Conservation (phyloP, 2,113 vertebrate species). For the Sebastes schlegelii region DNA sequence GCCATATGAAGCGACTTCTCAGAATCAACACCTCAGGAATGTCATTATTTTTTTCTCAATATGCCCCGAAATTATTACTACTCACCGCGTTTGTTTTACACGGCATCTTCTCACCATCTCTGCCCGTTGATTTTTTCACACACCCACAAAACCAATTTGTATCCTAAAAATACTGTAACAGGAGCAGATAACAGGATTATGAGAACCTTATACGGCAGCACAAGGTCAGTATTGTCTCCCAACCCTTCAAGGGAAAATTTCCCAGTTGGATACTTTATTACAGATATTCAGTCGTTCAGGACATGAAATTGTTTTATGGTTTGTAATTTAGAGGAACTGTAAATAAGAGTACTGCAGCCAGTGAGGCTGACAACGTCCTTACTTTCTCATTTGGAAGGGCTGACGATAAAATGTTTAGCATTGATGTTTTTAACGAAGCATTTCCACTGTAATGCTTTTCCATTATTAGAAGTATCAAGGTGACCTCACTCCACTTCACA, state of each 20-base stretch:
- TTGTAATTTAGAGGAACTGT: neutral
- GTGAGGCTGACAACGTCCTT: slow-evolving; percentile 14
- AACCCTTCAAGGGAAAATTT: slow-evolving; percentile 3
- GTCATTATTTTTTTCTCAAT: slow-evolving; percentile 5
- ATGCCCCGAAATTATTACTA: slow-evolving; percentile 24
- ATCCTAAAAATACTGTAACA: neutral
- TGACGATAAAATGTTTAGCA: slow-evolving; percentile 27
- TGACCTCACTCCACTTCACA: slow-evolving; percentile 40
- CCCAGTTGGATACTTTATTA: slow-evolving; percentile 1
- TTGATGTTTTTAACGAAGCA: slow-evolving; percentile 41
- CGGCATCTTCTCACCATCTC: neutral
- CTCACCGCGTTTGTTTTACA: slow-evolving; percentile 28
- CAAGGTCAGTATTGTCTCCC: slow-evolving; percentile 13
- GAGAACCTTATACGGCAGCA: neutral
- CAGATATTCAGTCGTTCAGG: neutral
- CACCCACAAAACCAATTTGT: neutral
- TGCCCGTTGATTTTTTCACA: neutral
- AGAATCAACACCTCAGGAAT: slow-evolving; percentile 50
- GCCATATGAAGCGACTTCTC: slow-evolving; percentile 37
- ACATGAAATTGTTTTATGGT: neutral
- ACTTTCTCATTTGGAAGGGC: slow-evolving; percentile 31
- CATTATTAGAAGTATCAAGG: slow-evolving; percentile 29
- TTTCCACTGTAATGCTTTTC: slow-evolving; percentile 20
- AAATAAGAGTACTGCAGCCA: neutral
- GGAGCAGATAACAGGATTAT: slow-evolving; percentile 5